Evolutionary conservation across 2,888 invertebrate species (phyloP).

Genomic region (Nymphalis urticae): DNA sequence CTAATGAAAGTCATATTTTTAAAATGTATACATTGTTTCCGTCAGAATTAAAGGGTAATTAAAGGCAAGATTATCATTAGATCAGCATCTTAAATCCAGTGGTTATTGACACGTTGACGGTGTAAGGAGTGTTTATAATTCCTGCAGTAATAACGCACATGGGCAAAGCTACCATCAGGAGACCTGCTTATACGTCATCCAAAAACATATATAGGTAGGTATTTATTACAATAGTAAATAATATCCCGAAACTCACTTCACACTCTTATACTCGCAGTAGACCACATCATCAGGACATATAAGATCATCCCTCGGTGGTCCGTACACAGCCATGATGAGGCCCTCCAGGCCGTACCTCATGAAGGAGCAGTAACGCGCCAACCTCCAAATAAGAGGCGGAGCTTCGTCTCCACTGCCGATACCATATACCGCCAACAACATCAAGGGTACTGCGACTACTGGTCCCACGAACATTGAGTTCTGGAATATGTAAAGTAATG

Average conservation of each 20-base stretch:
- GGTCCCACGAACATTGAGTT: constrained; percentile 95
- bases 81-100: not conserved
- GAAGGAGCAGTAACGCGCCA: constrained; percentile 91
- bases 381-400: constrained; percentile 87
- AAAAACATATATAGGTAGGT: too few species aligned
- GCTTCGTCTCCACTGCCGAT: constrained; percentile 89
- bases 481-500: constrained; percentile 69
- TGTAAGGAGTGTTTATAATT: too few species aligned
- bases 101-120: too few species aligned
- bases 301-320: constrained; percentile 86
- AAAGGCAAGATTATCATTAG: not conserved
- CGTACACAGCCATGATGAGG: constrained; percentile 89
- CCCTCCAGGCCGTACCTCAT: constrained; percentile 92
- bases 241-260: constrained; percentile 64
- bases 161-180: too few species aligned
- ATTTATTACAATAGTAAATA: too few species aligned
- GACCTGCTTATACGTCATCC: too few species aligned
- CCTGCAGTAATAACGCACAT: too few species aligned
- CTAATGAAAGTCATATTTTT: too few species aligned
- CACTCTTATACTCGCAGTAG: constrained; percentile 89
- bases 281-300: constrained; percentile 86
- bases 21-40: too few species aligned
- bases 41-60: too few species aligned
- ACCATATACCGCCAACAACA: constrained; percentile 93
- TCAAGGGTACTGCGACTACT: constrained; percentile 91